These are phyloP conservation scores for Pontoporia blainvillei DNA, from an alignment of 2,113 vertebrate species.

Conservation along the genomic window DNA sequence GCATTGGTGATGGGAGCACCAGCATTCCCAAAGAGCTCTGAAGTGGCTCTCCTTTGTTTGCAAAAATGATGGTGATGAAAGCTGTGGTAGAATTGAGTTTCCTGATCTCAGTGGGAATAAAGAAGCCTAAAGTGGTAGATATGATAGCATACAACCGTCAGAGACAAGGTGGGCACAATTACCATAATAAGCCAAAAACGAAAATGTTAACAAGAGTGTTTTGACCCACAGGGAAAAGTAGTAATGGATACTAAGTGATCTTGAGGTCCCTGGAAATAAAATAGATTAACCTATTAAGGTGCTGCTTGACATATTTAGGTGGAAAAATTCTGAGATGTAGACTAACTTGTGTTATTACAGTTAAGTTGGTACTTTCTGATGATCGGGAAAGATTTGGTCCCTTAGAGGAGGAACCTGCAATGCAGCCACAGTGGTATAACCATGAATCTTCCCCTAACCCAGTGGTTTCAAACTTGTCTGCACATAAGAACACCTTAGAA, in stretches of 20 bases:
- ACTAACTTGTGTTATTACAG: neutral
- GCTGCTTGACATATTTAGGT: neutral
- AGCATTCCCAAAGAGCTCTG: neutral
- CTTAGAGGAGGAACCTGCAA: neutral
- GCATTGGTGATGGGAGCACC: neutral
- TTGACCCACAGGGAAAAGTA: neutral
- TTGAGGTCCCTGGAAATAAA: neutral
- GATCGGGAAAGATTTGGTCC: neutral
- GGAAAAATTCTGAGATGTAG: neutral
- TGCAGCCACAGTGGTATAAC: neutral
- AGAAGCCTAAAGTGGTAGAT: neutral
- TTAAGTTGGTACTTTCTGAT: neutral
- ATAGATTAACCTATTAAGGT: neutral
- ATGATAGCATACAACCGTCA: neutral
- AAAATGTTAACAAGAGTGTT: neutral
- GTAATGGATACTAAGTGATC: neutral
- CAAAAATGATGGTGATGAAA: neutral
- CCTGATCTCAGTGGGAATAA: neutral
- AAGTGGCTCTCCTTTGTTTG: neutral
- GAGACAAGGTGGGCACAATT: neutral
- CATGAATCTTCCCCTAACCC: neutral
- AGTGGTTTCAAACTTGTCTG: neutral
- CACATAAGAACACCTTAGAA: neutral
- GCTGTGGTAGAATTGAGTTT: neutral
- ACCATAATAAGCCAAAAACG: neutral